phyloP scores from a whole-genome alignment of 2,113 vertebrate species.

The Nothobranchius furzeri region DNA sequence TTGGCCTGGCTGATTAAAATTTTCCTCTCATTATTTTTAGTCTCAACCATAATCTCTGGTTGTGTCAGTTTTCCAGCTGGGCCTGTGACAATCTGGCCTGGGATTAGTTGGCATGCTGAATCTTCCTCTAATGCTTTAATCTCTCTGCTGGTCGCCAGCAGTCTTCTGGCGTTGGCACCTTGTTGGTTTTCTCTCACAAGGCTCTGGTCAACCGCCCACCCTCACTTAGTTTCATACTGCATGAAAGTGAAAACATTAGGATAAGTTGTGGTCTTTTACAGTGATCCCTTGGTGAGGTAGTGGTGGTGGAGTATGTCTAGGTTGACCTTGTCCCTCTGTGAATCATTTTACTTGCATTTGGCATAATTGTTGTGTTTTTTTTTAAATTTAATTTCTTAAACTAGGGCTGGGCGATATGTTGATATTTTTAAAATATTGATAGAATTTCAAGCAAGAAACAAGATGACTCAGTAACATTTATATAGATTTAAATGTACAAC shows the following conservation, averaged over 20 bases:
- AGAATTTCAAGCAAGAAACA: no score
- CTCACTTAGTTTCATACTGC: background rate
- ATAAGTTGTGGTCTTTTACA: background rate
- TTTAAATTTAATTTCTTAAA: no score
- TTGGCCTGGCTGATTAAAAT: background rate
- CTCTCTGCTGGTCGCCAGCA: constrained; percentile 54
- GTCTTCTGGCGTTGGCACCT: constrained; percentile 50
- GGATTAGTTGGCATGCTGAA: constrained; percentile 78
- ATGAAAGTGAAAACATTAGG: background rate
- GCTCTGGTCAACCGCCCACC: constrained; percentile 7
- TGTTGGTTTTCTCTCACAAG: constrained; percentile 33
- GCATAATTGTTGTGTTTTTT: no score
- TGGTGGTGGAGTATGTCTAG: no score
- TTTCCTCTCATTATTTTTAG: constrained; percentile 9
- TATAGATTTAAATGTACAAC: no score
- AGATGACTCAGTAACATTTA: no score
- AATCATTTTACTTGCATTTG: no score
- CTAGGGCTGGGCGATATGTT: no score
- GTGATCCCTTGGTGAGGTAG: no score
- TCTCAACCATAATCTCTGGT: constrained; percentile 40
- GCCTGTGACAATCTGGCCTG: constrained; percentile 58
- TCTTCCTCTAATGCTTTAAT: constrained; percentile 81
- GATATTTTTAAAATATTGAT: no score
- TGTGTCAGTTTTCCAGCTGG: constrained; percentile 65
- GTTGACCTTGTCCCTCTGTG: no score